phyloP scores from a whole-genome alignment of 23 tunicate genomes.

The Pegea sp. region DNA sequence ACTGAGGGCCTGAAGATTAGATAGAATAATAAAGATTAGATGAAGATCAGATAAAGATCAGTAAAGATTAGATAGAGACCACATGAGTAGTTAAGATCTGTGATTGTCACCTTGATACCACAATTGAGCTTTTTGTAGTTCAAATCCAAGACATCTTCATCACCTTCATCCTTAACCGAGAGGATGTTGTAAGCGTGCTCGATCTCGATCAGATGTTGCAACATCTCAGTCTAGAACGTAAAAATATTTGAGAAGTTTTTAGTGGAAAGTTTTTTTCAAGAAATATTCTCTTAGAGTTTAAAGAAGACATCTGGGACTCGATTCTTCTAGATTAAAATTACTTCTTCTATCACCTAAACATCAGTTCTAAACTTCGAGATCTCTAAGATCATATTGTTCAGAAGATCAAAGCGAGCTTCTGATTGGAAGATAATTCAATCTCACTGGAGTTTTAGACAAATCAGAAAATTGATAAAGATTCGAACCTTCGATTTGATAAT shows the following conservation, averaged over 20 bases:
- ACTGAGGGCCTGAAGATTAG: conserved; percentile 15
- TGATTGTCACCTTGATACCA: conserved; percentile 44
- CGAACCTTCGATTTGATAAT: conserved; percentile 52
- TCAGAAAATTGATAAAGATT: not conserved
- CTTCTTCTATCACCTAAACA: too few species aligned
- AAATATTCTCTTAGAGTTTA: too few species aligned
- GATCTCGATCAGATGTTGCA: conserved; percentile 76
- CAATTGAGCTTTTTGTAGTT: conserved; percentile 66
- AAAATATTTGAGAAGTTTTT: too few species aligned
- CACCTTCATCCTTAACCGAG: conserved; percentile 6
- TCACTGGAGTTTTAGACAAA: too few species aligned
- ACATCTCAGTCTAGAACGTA: conserved; percentile 58
- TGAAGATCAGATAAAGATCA: not conserved
- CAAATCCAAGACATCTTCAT: conserved; percentile 50
- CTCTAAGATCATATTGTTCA: too few species aligned
- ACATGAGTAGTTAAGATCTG: not conserved
- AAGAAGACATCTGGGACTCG: too few species aligned
- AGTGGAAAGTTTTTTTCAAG: too few species aligned
- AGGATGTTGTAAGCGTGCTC: conserved; percentile 81
- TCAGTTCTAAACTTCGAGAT: too few species aligned
- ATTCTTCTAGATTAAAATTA: too few species aligned
- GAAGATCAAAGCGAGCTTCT: too few species aligned
- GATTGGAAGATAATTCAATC: too few species aligned
- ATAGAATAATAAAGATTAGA: not conserved
- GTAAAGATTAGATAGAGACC: not conserved